Conservation (phyloP, 2,888 invertebrate genomes). For the Heliconius ethilla region DNA sequence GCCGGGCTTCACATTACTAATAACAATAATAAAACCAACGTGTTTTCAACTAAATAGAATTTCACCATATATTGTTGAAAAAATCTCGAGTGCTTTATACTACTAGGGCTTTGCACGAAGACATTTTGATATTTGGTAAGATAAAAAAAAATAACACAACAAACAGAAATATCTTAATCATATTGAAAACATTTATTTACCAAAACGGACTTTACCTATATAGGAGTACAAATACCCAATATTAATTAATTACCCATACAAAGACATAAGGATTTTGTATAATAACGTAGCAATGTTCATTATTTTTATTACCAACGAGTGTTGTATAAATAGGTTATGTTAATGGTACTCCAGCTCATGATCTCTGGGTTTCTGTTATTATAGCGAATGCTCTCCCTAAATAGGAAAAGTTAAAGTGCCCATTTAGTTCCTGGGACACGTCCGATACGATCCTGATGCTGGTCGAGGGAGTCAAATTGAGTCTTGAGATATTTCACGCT, state of each 20-base stretch:
- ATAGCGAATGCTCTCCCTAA: conserved; percentile 58
- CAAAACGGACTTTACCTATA: neutral
- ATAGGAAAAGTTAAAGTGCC: conserved; percentile 82
- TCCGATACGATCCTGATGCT: conserved; percentile 52
- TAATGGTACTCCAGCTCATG: conserved; percentile 67
- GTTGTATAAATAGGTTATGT: conserved; percentile 60
- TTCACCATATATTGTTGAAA: too few species aligned
- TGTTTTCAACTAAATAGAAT: too few species aligned
- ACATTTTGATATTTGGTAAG: too few species aligned
- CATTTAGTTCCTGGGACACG: conserved; percentile 76
- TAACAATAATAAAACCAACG: too few species aligned
- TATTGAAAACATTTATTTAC: neutral
- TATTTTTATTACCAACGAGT: conserved; percentile 55
- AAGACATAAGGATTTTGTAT: conserved; percentile 14
- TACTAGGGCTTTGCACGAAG: too few species aligned
- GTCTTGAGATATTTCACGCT: conserved; percentile 16
- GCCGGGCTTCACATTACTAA: too few species aligned
- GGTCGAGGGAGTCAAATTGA: conserved; percentile 19
- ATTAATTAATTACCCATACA: neutral
- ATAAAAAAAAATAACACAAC: neutral
- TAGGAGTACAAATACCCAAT: neutral
- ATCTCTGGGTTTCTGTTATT: conserved; percentile 68
- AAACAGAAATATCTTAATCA: neutral
- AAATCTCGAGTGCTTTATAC: too few species aligned
- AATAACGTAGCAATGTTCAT: conserved; percentile 44